Evolutionary conservation across 2,113 vertebrate species (phyloP), one percentile per base, ranked within the genome.

Genomic region (Glaucidium brasilianum): DNA sequence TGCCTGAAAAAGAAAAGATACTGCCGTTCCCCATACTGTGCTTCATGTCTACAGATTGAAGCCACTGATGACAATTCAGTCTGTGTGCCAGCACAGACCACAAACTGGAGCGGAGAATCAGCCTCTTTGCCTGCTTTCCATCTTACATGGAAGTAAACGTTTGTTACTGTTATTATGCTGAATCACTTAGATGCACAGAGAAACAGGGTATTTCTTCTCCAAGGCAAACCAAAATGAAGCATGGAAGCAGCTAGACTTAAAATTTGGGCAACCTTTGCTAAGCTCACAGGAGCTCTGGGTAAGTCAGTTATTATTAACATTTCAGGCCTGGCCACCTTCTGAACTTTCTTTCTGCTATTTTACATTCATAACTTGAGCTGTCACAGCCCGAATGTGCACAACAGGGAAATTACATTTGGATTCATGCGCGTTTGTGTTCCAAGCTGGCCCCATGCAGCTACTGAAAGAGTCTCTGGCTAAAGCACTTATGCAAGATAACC

Each of bases 361-460:
- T 81, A 88, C 93, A 94, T 97, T 95, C 95, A 93, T 95, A 97
- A 95, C 88, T 96, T 74, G 67, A 96, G 63, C 92, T 88, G 93
- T 92, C 96, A 96, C 95, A 90, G 78, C 47, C 86, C 87, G 84
- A 88, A 90, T 53, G n/a, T n/a, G 66, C 87, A 95, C 88, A 97
- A 96, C 94, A 86, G 96, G 85, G 76, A 96, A 95, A 94, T 95
- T 95, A 94, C 90, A 93, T 96, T 97, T 92, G 84, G 92, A 97
- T 97, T 94, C 95, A 93, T 49, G 84, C 90, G 90, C 49, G 10
- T 89, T 97, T 95, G 86, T 96, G 93, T 88, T 96, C 82, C 79
- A 90, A 90, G 88, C 83, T 39, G 92, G 96, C 93, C 96, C 94
- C 96, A 97, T 93, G 87, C 85, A 95, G 97, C 58, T 94, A 88